These are phyloP conservation scores for Bhutanitis thaidina DNA, from an alignment of 2,888 invertebrate species.

Conservation along the genomic window DNA sequence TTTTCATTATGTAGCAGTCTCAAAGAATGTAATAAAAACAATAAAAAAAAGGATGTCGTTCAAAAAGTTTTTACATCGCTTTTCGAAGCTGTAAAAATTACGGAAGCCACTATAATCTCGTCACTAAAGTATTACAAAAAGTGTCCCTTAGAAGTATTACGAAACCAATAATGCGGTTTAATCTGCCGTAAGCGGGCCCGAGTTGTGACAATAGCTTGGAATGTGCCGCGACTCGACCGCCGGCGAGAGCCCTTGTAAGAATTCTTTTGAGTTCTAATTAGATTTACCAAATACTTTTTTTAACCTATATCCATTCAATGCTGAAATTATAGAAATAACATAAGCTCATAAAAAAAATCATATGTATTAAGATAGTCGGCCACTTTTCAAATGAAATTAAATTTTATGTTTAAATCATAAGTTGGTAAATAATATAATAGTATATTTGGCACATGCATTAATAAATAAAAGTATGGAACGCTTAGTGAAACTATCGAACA, in stretches of 20 bases:
- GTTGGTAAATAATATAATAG: no score
- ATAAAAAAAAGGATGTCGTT: slow-evolving; percentile 5
- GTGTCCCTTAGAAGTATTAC: slow-evolving; percentile 12
- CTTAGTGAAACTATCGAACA: slow-evolving; percentile 40
- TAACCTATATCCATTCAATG: no score
- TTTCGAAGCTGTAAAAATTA: slow-evolving; percentile 34
- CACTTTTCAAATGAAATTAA: no score
- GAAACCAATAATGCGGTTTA: slow-evolving; percentile 42
- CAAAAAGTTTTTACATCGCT: slow-evolving; percentile 8
- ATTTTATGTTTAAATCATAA: no score
- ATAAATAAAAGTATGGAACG: slow-evolving; percentile 3
- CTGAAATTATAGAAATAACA: no score
- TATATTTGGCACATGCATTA: neutral
- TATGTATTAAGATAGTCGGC: no score
- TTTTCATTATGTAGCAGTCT: slow-evolving; percentile 1
- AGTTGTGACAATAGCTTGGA: slow-evolving; percentile 39
- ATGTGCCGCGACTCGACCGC: slow-evolving; percentile 36
- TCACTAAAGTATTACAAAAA: slow-evolving; percentile 37
- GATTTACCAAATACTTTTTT: slow-evolving; percentile 4
- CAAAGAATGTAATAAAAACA: slow-evolving; percentile 10
- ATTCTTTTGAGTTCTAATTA: slow-evolving; percentile 11
- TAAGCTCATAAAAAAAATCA: no score
- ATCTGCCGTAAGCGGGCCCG: slow-evolving; percentile 46
- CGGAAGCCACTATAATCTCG: slow-evolving; percentile 29
- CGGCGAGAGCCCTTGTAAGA: slow-evolving; percentile 34